phyloP scores from a whole-genome alignment of 2,113 vertebrate species.

The Anser brachyrhynchus region DNA sequence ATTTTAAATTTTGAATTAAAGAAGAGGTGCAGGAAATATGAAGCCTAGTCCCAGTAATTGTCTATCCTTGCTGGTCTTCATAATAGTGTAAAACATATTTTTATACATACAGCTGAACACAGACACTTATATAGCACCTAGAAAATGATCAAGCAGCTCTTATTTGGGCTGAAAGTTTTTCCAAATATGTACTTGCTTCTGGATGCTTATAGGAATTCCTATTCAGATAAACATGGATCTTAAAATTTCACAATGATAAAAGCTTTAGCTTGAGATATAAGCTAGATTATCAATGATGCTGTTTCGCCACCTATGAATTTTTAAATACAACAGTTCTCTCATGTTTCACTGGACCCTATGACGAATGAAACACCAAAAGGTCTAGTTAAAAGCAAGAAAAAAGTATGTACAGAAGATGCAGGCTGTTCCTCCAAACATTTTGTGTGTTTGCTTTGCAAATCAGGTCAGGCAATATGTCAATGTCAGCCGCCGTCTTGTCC shows the following conservation, averaged over 20 bases:
- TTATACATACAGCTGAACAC: neutral
- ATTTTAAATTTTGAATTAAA: neutral
- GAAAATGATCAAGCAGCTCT: neutral
- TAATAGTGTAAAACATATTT: neutral
- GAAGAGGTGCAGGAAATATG: neutral
- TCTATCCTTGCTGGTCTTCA: neutral
- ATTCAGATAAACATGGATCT: neutral
- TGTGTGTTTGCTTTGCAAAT: neutral
- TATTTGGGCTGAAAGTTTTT: neutral
- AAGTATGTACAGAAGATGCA: neutral
- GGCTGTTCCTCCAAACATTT: neutral
- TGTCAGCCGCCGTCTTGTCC: neutral
- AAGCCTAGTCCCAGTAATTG: neutral
- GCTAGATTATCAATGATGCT: neutral
- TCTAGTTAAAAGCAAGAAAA: neutral
- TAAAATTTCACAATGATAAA: neutral
- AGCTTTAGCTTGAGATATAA: neutral
- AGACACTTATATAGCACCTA: neutral
- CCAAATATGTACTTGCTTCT: neutral
- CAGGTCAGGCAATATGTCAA: neutral
- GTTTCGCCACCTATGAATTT: neutral
- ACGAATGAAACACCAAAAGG: neutral
- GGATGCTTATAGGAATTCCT: neutral
- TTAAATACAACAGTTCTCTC: neutral
- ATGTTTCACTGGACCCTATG: neutral